phyloP scores from a whole-genome alignment of 2,113 vertebrate species.

The Campylomormyrus tamandua region DNA sequence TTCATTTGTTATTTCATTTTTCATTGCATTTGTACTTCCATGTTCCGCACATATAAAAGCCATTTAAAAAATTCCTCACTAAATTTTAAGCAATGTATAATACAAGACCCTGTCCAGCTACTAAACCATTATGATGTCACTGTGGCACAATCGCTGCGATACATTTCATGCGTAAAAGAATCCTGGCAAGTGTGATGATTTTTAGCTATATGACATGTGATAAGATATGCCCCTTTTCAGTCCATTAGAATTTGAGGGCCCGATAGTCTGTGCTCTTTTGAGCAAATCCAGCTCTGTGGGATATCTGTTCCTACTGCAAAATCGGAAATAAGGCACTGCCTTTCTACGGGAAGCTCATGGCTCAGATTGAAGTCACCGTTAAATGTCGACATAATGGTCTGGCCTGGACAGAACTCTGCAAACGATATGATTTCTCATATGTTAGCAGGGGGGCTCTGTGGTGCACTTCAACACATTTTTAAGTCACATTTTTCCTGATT shows the following conservation, averaged over 20 bases:
- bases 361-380: neutral
- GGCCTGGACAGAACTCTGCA: neutral
- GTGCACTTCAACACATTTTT: neutral
- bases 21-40: neutral
- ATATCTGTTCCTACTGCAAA: neutral
- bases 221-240: neutral
- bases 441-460: neutral
- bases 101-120: neutral
- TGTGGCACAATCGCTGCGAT: neutral
- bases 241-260: neutral
- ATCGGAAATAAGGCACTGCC: neutral
- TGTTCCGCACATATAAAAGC: neutral
- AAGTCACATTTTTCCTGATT: neutral
- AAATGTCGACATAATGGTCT: neutral
- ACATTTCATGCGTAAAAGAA: neutral
- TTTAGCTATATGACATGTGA: neutral
- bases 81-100: neutral
- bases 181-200: neutral
- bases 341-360: neutral
- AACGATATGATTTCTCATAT: neutral
- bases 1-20: neutral
- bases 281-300: neutral
- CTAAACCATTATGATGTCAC: neutral
- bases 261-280: neutral
- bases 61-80: neutral